Conservation (phyloP, 2,797 vertebrate species). For the Anguilla marmorata region DNA sequence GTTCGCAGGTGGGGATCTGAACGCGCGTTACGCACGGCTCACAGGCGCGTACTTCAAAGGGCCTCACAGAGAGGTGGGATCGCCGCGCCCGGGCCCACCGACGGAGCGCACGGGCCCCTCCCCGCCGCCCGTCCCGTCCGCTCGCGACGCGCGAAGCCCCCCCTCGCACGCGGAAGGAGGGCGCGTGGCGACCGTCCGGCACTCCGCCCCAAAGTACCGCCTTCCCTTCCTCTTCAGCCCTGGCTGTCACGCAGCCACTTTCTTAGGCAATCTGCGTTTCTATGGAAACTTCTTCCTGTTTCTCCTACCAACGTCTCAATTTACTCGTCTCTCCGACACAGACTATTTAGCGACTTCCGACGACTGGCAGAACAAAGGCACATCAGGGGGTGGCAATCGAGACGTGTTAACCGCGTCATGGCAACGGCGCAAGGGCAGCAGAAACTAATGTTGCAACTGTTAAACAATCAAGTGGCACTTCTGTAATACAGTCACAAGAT, state of each 20-base stretch:
- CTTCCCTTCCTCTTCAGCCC: constrained; percentile 32
- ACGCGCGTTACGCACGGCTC: neutral
- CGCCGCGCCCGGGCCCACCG: neutral
- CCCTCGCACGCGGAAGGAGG: neutral
- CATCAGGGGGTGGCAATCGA: neutral
- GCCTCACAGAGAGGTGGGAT: neutral
- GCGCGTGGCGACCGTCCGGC: neutral
- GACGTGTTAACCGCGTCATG: neutral
- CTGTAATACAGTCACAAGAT: neutral
- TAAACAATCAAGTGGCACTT: neutral
- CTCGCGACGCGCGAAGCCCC: no score
- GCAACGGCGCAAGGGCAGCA: neutral
- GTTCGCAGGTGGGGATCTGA: neutral
- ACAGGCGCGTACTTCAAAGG: neutral
- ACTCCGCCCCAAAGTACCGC: constrained; percentile 13
- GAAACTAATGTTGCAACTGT: neutral
- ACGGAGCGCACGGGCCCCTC: neutral
- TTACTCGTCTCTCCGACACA: constrained; percentile 21
- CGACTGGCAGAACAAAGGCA: constrained; percentile 25
- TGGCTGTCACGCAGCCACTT: constrained; percentile 37
- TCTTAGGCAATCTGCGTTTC: constrained; percentile 46
- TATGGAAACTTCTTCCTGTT: constrained; percentile 50
- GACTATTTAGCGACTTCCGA: constrained; percentile 41
- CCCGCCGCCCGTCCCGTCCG: neutral
- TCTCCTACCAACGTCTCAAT: constrained; percentile 28